These are phyloP conservation scores for Caligus rogercresseyi DNA, from an alignment of 1,140 invertebrate species.

Conservation along the genomic window DNA sequence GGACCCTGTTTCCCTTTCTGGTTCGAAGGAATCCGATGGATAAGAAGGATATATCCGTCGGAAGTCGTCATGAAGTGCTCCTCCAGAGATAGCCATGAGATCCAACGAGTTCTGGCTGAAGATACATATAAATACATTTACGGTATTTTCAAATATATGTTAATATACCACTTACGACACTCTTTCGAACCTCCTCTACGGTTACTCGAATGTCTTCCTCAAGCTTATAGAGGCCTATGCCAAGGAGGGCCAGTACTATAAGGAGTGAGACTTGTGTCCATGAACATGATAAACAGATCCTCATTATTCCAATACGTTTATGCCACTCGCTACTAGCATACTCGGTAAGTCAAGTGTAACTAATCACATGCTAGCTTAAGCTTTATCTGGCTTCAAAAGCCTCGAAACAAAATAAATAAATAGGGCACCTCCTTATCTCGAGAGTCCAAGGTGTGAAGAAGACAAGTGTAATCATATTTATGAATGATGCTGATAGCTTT, in stretches of 20 bases:
- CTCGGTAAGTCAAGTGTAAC: too few relatives aligned
- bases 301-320: too few relatives aligned
- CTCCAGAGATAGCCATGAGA: constrained; percentile 45
- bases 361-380: too few relatives aligned
- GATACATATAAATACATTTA: not conserved
- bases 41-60: constrained; percentile 40
- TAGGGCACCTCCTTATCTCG: too few relatives aligned
- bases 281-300: too few relatives aligned
- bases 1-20: not conserved
- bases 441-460: too few relatives aligned
- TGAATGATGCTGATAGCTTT: too few relatives aligned
- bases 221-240: not conserved
- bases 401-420: too few relatives aligned
- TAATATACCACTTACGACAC: not conserved
- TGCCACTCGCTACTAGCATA: too few relatives aligned
- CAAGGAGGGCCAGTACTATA: not conserved
- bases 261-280: too few relatives aligned
- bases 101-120: constrained; percentile 35
- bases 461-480: too few relatives aligned
- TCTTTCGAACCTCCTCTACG: not conserved
- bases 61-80: constrained; percentile 36
- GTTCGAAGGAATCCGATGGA: constrained; percentile 36
- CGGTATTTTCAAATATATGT: not conserved
- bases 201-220: not conserved
- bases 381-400: too few relatives aligned